Evolutionary conservation across 2,113 vertebrate genomes (phyloP).

Genomic region (Hippocampus abdominalis): DNA sequence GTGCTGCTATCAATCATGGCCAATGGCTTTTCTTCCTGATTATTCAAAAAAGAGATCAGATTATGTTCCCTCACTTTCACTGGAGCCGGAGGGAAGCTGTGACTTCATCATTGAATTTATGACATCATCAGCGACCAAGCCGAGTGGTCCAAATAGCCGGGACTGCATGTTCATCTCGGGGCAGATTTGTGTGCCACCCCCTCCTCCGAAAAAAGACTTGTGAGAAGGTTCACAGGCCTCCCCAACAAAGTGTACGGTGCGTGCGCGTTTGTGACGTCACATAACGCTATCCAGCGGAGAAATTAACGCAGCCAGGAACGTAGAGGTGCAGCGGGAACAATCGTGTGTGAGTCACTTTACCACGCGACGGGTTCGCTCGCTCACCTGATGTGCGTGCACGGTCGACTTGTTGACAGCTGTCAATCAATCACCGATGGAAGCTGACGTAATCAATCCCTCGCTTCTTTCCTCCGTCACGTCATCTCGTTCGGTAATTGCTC

Average conservation of each 20-base stretch:
- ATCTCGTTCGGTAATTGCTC: background rate
- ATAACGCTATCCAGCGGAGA: background rate
- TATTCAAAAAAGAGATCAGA: background rate
- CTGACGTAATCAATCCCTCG: background rate
- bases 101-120: background rate
- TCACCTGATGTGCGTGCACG: constrained; percentile 2
- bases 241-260: background rate
- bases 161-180: background rate
- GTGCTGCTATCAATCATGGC: background rate
- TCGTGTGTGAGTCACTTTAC: background rate
- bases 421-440: background rate
- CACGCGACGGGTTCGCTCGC: background rate
- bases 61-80: background rate
- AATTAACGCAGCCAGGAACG: background rate
- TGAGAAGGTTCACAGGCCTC: background rate
- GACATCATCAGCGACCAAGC: background rate
- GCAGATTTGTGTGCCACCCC: no score
- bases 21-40: background rate
- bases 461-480: background rate
- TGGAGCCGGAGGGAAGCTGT: background rate
- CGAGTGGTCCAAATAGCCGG: background rate
- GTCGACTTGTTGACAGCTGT: background rate
- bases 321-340: background rate
- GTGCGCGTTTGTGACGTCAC: background rate
- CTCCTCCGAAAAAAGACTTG: no score